These are phyloP conservation scores for Halocynthia roretzi DNA, from an alignment of 23 tunicate genomes.

Conservation along the genomic window DNA sequence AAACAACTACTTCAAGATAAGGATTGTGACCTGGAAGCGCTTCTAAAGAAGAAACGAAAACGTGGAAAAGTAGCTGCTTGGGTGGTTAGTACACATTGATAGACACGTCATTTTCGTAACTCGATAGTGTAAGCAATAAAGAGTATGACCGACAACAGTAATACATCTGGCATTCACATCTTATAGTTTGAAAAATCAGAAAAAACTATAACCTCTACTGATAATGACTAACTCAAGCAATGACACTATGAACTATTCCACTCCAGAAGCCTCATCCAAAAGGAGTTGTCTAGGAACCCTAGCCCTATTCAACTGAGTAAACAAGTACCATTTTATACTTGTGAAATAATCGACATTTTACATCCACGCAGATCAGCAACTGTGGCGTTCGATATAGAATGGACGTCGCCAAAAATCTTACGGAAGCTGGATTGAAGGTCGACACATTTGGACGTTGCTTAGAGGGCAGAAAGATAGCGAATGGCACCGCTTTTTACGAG, in stretches of 20 bases:
- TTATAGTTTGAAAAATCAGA: no score
- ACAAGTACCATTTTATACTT: no score
- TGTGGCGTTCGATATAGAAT: slow-evolving; percentile 35
- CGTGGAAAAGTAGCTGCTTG: slow-evolving; percentile 69
- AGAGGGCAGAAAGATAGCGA: slow-evolving; percentile 10
- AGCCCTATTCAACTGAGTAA: no score
- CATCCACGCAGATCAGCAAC: slow-evolving; percentile 8
- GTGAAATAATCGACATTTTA: no score
- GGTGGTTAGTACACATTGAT: slow-evolving; percentile 64
- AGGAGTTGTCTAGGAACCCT: no score
- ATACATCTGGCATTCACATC: no score
- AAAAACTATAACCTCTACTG: no score
- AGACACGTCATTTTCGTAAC: neutral
- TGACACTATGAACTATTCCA: no score
- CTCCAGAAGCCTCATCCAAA: no score
- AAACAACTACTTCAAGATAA: slow-evolving; percentile 40
- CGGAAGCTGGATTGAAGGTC: slow-evolving; percentile 10
- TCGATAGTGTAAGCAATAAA: no score
- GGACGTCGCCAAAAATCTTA: slow-evolving; percentile 37
- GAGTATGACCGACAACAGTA: no score
- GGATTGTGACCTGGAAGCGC: slow-evolving; percentile 41
- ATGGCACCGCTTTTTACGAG: slow-evolving; percentile 9
- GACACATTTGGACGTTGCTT: slow-evolving; percentile 22
- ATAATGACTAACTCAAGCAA: no score
- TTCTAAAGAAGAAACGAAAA: slow-evolving; percentile 42